phyloP scores from a whole-genome alignment of 2,888 invertebrate species.

The Mesorhabditis sp. region DNA sequence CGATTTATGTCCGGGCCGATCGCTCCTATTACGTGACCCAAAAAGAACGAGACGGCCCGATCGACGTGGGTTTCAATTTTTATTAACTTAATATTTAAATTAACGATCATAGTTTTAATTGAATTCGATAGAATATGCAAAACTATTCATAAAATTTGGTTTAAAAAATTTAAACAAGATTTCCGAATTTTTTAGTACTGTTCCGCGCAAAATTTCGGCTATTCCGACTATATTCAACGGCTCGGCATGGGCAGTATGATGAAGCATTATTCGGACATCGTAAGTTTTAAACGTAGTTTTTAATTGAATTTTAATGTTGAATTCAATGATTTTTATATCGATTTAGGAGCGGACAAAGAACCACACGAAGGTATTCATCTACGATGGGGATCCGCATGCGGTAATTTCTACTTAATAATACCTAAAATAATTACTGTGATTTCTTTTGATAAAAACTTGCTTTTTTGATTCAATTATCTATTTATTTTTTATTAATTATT shows the following conservation, averaged over 20 bases:
- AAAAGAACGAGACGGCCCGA: neutral
- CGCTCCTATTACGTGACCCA: neutral
- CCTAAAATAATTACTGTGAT: no score
- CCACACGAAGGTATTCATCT: constrained; percentile 27
- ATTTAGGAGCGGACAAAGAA: constrained; percentile 28
- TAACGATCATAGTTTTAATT: no score
- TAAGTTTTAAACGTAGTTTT: constrained; percentile 7
- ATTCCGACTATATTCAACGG: constrained; percentile 25
- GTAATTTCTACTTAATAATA: constrained; percentile 14
- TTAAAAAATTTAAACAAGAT: no score
- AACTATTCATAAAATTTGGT: no score
- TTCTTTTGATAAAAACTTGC: no score
- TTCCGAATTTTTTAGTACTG: constrained; percentile 18
- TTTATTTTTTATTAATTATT: no score
- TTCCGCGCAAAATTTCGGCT: constrained; percentile 22
- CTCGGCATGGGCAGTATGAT: constrained; percentile 27
- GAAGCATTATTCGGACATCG: constrained; percentile 21
- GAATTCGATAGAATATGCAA: no score
- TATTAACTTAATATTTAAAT: no score
- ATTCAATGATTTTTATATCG: neutral
- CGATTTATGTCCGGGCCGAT: neutral
- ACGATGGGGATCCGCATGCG: constrained; percentile 32
- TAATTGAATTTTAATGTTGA: neutral
- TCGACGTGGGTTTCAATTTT: neutral
- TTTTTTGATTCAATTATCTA: no score